These are phyloP conservation scores for Drosophila lacicola DNA, from an alignment of 2,888 invertebrate genomes.

Conservation along the genomic window DNA sequence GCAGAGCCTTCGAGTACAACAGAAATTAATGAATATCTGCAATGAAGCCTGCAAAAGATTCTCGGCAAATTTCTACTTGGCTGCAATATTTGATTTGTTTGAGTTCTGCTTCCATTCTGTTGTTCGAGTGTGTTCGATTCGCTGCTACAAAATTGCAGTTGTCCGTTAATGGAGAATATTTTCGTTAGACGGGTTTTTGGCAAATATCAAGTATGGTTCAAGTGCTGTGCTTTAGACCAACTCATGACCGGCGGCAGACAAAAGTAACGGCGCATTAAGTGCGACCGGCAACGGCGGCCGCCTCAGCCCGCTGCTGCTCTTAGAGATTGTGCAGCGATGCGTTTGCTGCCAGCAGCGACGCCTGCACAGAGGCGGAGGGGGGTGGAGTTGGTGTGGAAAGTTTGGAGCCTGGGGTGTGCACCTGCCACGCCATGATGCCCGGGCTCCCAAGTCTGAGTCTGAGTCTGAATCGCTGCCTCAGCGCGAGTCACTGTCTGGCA, in stretches of 20 bases:
- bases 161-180: constrained; percentile 45
- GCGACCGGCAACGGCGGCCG: constrained; percentile 17
- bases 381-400: no score
- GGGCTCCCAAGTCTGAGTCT: constrained; percentile 29
- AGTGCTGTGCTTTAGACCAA: constrained; percentile 40
- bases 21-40: neutral
- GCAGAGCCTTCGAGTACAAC: neutral
- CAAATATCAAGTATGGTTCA: constrained; percentile 41
- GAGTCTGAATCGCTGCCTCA: constrained; percentile 21
- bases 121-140: constrained; percentile 9
- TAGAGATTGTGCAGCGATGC: constrained; percentile 65
- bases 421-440: constrained; percentile 29
- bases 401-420: constrained; percentile 30
- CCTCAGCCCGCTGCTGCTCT: constrained; percentile 1
- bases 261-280: constrained; percentile 68
- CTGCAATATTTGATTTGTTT: constrained; percentile 1
- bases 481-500: constrained; percentile 65
- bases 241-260: constrained; percentile 49
- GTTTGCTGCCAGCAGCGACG: constrained; percentile 51
- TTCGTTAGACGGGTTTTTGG: constrained; percentile 26
- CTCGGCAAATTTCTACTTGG: neutral
- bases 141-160: constrained; percentile 4
- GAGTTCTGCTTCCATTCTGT: constrained; percentile 4
- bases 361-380: constrained; percentile 1
- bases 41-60: neutral